Evolutionary conservation across 2,888 invertebrate species (phyloP).

Genomic region (Parnassius glacialis): DNA sequence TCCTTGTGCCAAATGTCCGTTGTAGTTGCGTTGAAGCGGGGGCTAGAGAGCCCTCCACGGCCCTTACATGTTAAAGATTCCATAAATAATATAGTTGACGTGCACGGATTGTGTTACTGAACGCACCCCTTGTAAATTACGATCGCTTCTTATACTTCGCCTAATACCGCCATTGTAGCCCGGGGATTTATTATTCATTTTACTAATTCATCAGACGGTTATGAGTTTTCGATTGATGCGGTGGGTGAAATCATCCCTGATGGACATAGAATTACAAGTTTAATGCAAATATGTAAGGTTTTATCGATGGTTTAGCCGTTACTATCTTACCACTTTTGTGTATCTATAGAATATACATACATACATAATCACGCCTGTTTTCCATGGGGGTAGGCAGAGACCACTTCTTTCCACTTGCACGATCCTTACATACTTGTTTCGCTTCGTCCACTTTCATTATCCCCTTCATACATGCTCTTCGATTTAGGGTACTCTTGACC

Average conservation of each 20-base stretch:
- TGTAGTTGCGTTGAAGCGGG: slow-evolving; percentile 46
- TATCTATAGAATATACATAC: too few relatives aligned
- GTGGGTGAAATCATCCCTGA: slow-evolving; percentile 28
- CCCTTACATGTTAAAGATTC: slow-evolving; percentile 81
- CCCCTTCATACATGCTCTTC: too few relatives aligned
- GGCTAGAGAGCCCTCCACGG: slow-evolving; percentile 42
- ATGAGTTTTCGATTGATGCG: slow-evolving; percentile 57
- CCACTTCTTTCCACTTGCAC: too few relatives aligned
- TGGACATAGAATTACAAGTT: not conserved
- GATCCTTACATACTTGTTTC: too few relatives aligned
- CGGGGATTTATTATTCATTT: slow-evolving; percentile 78
- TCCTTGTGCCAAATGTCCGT: slow-evolving; percentile 76
- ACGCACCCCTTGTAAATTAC: slow-evolving; percentile 51
- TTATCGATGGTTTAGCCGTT: too few relatives aligned
- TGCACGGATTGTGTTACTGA: slow-evolving; percentile 70
- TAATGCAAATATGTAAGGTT: too few relatives aligned
- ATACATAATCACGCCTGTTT: too few relatives aligned
- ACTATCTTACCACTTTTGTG: too few relatives aligned
- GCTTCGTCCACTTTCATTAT: too few relatives aligned
- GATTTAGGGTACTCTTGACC: too few relatives aligned
- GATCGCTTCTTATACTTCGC: slow-evolving; percentile 62
- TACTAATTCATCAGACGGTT: slow-evolving; percentile 69
- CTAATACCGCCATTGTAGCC: slow-evolving; percentile 78
- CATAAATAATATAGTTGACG: slow-evolving; percentile 81
- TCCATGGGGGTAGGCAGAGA: too few relatives aligned